Conservation (phyloP, 2,888 invertebrate species). For the Meghimatium bilineatum region DNA sequence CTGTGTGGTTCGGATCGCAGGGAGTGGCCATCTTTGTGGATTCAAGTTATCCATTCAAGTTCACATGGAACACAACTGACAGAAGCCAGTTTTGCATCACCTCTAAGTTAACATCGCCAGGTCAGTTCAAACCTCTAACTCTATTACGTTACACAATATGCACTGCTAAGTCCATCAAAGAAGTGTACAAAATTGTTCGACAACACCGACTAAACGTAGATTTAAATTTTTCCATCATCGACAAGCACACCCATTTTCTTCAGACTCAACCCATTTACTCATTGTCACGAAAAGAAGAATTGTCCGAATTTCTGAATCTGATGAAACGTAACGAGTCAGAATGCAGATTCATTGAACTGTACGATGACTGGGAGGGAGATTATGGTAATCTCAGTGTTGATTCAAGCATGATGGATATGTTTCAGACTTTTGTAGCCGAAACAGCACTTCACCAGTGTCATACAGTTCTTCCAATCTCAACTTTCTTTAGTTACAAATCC, state of each 20-base stretch:
- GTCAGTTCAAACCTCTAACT: conserved; percentile 26
- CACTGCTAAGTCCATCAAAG: conserved; percentile 49
- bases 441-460: conserved; percentile 44
- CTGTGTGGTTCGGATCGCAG: conserved; percentile 54
- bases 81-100: conserved; percentile 55
- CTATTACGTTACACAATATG: conserved; percentile 55
- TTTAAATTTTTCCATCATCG: conserved; percentile 22
- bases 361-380: conserved; percentile 52
- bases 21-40: conserved; percentile 53
- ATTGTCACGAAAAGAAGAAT: conserved; percentile 29
- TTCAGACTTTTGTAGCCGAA: conserved; percentile 40
- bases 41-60: conserved; percentile 51
- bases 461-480: conserved; percentile 52
- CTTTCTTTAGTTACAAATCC: conserved; percentile 56
- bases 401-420: conserved; percentile 28
- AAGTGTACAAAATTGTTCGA: conserved; percentile 50
- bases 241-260: conserved; percentile 40
- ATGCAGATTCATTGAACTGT: conserved; percentile 53
- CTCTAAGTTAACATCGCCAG: conserved; percentile 41
- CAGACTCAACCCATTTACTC: conserved; percentile 50
- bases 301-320: conserved; percentile 38
- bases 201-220: conserved; percentile 44
- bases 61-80: conserved; percentile 53
- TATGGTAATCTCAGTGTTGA: conserved; percentile 53
- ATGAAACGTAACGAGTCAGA: conserved; percentile 40